These are phyloP conservation scores for Conistra vaccinii DNA, from an alignment of 2,888 invertebrate species.

Conservation along the genomic window DNA sequence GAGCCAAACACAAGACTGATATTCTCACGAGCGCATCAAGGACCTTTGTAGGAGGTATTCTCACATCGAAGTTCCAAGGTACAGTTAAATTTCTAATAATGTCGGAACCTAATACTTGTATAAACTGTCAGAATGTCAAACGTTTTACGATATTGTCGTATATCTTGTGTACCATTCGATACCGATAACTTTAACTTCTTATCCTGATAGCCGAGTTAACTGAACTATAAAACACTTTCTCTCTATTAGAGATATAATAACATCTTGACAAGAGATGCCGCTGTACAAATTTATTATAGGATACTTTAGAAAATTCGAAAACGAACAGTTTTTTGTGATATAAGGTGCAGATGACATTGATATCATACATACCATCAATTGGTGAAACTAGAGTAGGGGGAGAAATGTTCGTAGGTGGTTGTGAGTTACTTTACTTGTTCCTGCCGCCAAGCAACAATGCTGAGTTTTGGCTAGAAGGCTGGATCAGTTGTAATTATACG, in stretches of 20 bases:
- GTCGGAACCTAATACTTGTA: slow-evolving; percentile 29
- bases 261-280: slow-evolving; percentile 19
- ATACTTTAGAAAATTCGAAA: slow-evolving; percentile 18
- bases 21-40: background rate
- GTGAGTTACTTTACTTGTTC: background rate
- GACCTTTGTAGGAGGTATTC: background rate
- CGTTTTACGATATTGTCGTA: slow-evolving; percentile 46
- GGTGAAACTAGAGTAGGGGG: slow-evolving; percentile 7
- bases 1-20: background rate
- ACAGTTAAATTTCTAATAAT: slow-evolving; percentile 29
- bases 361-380: slow-evolving; percentile 13
- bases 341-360: slow-evolving; percentile 2
- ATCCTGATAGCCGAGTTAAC: slow-evolving; percentile 41
- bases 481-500: background rate
- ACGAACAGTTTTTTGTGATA: slow-evolving; percentile 8
- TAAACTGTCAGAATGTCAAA: slow-evolving; percentile 35
- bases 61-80: background rate
- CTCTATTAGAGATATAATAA: slow-evolving; percentile 27
- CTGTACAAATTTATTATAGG: slow-evolving; percentile 30
- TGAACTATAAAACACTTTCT: slow-evolving; percentile 52
- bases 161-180: slow-evolving; percentile 25
- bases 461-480: background rate
- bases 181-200: slow-evolving; percentile 48
- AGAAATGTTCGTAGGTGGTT: background rate
- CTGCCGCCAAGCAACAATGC: background rate